These are phyloP conservation scores for Panonychus citri DNA, from an alignment of 1,140 invertebrate genomes.

Conservation along the genomic window DNA sequence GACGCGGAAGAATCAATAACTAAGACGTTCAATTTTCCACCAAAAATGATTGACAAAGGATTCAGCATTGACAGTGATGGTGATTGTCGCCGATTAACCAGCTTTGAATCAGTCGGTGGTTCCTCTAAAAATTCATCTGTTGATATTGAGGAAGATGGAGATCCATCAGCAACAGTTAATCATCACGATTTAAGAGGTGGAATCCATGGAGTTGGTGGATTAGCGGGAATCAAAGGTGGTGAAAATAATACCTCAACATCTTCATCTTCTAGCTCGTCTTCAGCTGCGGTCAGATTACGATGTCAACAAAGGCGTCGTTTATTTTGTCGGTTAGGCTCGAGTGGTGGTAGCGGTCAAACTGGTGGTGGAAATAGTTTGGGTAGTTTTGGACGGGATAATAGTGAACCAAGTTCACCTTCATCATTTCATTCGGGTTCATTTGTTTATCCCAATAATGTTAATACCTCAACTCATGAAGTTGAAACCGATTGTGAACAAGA, in stretches of 20 bases:
- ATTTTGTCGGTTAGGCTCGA: not conserved
- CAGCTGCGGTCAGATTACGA: not conserved
- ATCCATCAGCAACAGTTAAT: not conserved
- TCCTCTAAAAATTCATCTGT: not conserved
- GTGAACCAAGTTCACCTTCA: not conserved
- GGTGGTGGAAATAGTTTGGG: no score
- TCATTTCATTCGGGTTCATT: not conserved
- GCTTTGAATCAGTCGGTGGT: not conserved
- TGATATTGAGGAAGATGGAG: not conserved
- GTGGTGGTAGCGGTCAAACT: no score
- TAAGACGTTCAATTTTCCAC: not conserved
- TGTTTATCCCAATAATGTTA: not conserved
- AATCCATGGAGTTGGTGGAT: not conserved
- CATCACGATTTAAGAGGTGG: not conserved
- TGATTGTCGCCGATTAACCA: not conserved
- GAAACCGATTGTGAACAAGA: not conserved
- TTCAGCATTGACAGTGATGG: not conserved
- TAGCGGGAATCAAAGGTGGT: no score
- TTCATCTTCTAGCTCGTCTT: no score
- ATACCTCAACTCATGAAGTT: no score
- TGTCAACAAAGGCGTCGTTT: not conserved
- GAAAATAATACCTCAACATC: no score
- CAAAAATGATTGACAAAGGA: not conserved
- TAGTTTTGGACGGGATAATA: not conserved
- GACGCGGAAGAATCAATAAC: not conserved